Conservation (phyloP, 2,113 vertebrate genomes). For the Microcebus ravelobensis region DNA sequence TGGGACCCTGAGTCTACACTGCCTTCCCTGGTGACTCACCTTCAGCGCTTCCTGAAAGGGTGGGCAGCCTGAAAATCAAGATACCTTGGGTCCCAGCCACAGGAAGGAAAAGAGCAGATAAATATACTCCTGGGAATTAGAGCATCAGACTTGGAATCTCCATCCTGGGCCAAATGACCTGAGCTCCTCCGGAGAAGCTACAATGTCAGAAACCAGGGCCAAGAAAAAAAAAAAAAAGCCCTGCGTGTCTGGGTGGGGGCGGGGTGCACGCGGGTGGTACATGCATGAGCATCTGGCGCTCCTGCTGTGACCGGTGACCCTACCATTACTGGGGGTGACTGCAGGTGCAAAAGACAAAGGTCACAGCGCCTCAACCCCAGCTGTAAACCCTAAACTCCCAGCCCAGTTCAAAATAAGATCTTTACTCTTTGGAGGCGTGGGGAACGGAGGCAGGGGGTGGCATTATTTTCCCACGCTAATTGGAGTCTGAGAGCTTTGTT, state of each 20-base stretch:
- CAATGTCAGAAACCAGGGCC: background rate
- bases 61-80: background rate
- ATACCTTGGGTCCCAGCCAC: rapidly evolving
- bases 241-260: background rate
- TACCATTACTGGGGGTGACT: background rate
- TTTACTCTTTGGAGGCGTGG: background rate
- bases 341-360: background rate
- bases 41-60: background rate
- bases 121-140: background rate
- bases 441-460: background rate
- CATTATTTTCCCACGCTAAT: background rate
- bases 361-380: background rate
- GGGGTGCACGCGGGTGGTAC: background rate
- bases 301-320: background rate
- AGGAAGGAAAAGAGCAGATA: background rate
- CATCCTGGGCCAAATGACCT: rapidly evolving
- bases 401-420: background rate
- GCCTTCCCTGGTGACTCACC: background rate
- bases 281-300: background rate
- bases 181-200: background rate
- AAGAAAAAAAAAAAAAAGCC: background rate
- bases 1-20: background rate
- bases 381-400: background rate
- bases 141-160: background rate
- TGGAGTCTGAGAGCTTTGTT: background rate